phyloP scores from a whole-genome alignment of 2,888 invertebrate genomes.

The Xanthia togata region DNA sequence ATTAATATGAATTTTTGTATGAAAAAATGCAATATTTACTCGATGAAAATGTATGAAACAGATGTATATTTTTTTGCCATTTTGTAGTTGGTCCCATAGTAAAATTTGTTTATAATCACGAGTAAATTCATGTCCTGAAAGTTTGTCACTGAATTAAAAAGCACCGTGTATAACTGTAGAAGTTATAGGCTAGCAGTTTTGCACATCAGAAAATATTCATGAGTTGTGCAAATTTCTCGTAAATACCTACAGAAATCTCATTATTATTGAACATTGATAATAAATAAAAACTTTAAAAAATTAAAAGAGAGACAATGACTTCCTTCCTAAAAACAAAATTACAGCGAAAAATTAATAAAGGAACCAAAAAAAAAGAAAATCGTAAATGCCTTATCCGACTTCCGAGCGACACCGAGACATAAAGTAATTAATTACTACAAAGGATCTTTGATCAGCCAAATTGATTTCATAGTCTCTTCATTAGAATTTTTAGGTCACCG shows the following conservation, averaged over 20 bases:
- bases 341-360: constrained; percentile 31
- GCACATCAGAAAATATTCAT: not conserved
- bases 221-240: not conserved
- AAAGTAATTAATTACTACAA: constrained; percentile 58
- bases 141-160: no score
- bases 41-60: no score
- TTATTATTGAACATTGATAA: not conserved
- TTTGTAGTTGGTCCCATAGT: no score
- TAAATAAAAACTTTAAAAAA: constrained; percentile 2
- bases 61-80: no score
- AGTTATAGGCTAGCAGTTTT: not conserved
- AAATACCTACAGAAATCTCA: not conserved
- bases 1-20: no score
- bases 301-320: constrained; percentile 1
- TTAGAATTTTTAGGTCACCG: constrained; percentile 37
- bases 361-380: not conserved
- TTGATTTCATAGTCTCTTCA: constrained; percentile 56
- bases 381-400: constrained; percentile 26
- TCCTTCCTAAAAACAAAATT: constrained; percentile 23
- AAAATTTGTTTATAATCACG: no score
- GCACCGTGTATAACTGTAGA: not conserved
- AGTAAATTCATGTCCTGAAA: no score
- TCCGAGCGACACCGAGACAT: constrained; percentile 25
- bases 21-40: no score
- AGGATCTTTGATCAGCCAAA: constrained; percentile 59